A percentile compares a stretch with the other conserved stretches of the same genome.
These are phyloP conservation scores for Anthopleura sola DNA, from an alignment of 64 coral and sea anemone genomes.

Conservation along the genomic window DNA sequence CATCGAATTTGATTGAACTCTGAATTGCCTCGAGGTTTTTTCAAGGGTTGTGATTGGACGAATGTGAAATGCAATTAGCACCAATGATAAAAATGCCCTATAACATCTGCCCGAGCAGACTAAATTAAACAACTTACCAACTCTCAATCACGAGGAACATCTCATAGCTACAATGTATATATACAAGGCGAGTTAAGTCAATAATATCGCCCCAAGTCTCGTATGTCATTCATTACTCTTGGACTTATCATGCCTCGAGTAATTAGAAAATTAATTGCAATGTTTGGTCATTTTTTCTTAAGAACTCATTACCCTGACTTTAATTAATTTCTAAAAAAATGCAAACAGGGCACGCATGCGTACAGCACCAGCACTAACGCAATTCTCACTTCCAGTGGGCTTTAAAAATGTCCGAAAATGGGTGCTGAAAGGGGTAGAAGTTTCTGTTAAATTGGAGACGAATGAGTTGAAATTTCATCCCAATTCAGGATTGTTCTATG, in stretches of 20 bases:
- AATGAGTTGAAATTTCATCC: slow-evolving; percentile 8
- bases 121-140: slow-evolving; percentile 77
- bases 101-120: slow-evolving; percentile 65
- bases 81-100: slow-evolving; percentile 71
- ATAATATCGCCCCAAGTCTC: slow-evolving; percentile 76
- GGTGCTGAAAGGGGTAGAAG: background rate
- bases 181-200: slow-evolving; percentile 38
- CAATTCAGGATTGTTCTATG: background rate
- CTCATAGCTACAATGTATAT: slow-evolving; percentile 42
- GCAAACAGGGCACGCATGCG: slow-evolving; percentile 54
- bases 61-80: slow-evolving; percentile 96
- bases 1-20: slow-evolving; percentile 71
- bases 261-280: slow-evolving; percentile 93
- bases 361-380: background rate
- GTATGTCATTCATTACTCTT: slow-evolving; percentile 76
- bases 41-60: slow-evolving; percentile 81
- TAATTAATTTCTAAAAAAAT: slow-evolving; percentile 64
- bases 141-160: slow-evolving; percentile 56
- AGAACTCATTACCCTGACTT: slow-evolving; percentile 62
- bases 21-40: slow-evolving; percentile 84
- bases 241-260: slow-evolving; percentile 59
- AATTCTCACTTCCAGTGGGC: background rate
- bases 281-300: slow-evolving; percentile 74
- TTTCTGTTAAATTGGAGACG: background rate
- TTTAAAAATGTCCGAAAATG: background rate